Conservation (phyloP, 1,140 invertebrate genomes). For the Bombus turneri region DNA sequence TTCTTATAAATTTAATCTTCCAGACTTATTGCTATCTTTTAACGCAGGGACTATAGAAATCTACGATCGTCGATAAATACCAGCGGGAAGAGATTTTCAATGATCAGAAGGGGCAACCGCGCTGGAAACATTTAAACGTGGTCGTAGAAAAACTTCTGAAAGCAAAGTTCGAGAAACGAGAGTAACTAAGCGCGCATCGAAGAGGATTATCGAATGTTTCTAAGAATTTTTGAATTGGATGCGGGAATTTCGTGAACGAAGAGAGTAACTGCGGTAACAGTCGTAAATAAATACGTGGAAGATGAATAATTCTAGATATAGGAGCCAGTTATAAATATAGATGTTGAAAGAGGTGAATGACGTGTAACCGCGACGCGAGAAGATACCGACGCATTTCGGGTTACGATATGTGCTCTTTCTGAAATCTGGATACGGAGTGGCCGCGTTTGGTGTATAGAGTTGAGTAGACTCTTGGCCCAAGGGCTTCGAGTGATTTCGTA, state of each 20-base stretch:
- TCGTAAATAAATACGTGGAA: background rate
- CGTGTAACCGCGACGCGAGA: background rate
- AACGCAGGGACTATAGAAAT: too few species aligned
- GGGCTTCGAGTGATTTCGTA: conserved; percentile 52
- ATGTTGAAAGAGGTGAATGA: background rate
- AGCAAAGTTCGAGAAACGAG: conserved; percentile 17
- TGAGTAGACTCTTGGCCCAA: conserved; percentile 33
- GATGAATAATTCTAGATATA: background rate
- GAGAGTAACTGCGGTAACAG: too few species aligned
- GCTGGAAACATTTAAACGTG: background rate
- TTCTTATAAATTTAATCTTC: background rate
- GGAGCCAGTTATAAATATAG: conserved; percentile 22
- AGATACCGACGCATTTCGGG: background rate
- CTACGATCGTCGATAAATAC: conserved; percentile 13
- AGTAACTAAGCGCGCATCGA: conserved; percentile 15
- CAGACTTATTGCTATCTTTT: background rate
- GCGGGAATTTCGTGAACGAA: too few species aligned
- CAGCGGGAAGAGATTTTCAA: background rate
- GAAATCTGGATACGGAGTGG: conserved; percentile 39
- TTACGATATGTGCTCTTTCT: conserved; percentile 24
- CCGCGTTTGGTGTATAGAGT: conserved; percentile 12
- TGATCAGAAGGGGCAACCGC: background rate
- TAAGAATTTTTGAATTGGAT: background rate
- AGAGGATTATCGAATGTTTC: background rate
- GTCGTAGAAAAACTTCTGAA: conserved; percentile 16